phyloP scores from a whole-genome alignment of 2,888 invertebrate genomes.

The Apodemia zela region DNA sequence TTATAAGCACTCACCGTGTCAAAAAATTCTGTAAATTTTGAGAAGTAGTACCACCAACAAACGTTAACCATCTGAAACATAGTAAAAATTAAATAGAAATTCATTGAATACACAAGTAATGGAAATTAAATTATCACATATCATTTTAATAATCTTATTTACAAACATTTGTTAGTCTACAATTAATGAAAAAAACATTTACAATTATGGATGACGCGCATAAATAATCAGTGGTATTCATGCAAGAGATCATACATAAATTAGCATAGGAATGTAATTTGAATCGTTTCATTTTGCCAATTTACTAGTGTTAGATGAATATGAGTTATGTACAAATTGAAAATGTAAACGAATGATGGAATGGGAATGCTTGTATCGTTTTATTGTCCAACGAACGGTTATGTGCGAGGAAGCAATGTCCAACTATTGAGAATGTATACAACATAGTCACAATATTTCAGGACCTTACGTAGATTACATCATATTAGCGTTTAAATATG shows the following conservation, averaged over 20 bases:
- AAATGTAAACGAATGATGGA: neutral
- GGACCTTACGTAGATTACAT: no score
- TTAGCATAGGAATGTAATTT: conserved; percentile 5
- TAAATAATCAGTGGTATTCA: neutral
- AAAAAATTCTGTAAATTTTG: conserved; percentile 97
- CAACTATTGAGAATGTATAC: no score
- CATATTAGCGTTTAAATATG: no score
- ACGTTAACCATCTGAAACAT: conserved; percentile 92
- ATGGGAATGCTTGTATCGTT: neutral
- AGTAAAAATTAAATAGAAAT: conserved; percentile 20
- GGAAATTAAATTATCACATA: neutral
- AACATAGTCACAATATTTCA: no score
- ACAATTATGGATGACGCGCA: neutral
- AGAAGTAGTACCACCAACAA: conserved; percentile 98
- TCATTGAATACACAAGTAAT: neutral
- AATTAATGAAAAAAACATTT: neutral
- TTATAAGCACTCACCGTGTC: conserved; percentile 89
- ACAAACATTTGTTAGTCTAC: neutral
- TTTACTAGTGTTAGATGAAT: conserved; percentile 6
- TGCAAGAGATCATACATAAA: conserved; percentile 10
- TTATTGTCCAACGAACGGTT: neutral
- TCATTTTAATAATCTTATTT: neutral
- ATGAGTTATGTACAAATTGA: conserved; percentile 8
- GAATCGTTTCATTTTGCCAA: neutral
- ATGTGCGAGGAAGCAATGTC: no score